Base-by-base conservation (phyloP, 2,888 invertebrate genomes). In the Punctoribates punctum region DNA sequence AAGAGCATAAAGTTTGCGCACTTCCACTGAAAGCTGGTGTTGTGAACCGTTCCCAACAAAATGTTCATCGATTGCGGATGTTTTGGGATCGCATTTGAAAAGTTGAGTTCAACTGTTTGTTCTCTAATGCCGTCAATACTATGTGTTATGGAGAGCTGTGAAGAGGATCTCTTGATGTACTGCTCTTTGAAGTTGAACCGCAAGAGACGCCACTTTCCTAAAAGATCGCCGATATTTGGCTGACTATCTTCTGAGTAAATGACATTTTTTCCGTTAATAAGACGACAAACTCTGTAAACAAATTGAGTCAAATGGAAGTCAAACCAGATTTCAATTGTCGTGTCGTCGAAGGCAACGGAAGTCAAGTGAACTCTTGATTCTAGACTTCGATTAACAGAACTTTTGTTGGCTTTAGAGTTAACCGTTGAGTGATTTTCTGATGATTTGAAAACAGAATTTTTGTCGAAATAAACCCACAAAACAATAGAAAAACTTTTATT, bases 241-340 rank as follows among this genome's bases (percentile, higher is more conserved):
- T 70, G 70, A 20, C 1, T 23, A 1, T 70, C 70, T 46, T 70
- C 70, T 4, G 70, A 15, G 42, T 42, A 70, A n/a, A 70, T 46
- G 20, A 23, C 42, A 29, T 70, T 42, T 70, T 23, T 57, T 2
- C 76, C 76, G 46, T 62, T 62, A 34, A 54, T 76, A 38, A 73
- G 48, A 48, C 60, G 74, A 48, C 75, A 75, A n/a, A 77, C 25
- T 8, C 74, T 74, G 20, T 73, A 73, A 2, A 73, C 62, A 38
- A 77, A 77, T 46, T 51, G 74, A 25, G 48, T 74, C 13, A 60
- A 65, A 38, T 42, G 42, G 15, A 54, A 62, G 27, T 77, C 75
- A 48, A 77, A 72, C 77, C 77, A 77, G 20, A 77, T 51, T 75
- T 77, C 77, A 42, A 77, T 65, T 8, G 75, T 65, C 4, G 42